Evolutionary conservation across 2,888 invertebrate species (phyloP).

Genomic region (Malthinus seriepunctatus): DNA sequence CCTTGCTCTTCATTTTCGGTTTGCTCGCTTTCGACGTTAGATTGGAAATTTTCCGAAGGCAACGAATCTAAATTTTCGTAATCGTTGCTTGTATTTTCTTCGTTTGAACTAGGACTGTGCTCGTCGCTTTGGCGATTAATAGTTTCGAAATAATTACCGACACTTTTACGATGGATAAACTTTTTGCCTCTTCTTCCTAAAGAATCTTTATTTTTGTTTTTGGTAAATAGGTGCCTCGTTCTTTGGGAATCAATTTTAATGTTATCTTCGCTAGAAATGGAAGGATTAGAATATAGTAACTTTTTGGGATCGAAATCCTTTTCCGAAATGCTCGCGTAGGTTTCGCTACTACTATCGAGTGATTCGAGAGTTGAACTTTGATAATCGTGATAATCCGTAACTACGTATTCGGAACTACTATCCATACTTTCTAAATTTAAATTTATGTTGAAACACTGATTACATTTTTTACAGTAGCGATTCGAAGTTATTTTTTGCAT

Average conservation of each 20-base stretch:
- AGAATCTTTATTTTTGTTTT: constrained; percentile 47
- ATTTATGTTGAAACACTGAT: constrained; percentile 46
- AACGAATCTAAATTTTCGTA: constrained; percentile 50
- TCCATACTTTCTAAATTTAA: constrained; percentile 49
- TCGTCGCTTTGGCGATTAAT: constrained; percentile 51
- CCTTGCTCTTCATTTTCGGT: neutral
- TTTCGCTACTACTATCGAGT: constrained; percentile 52
- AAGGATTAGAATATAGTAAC: constrained; percentile 27
- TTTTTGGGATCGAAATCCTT: constrained; percentile 44
- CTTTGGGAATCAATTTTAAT: constrained; percentile 36
- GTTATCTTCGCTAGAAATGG: constrained; percentile 34
- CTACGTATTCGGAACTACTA: constrained; percentile 52
- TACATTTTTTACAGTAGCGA: constrained; percentile 53
- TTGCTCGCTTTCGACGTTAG: neutral
- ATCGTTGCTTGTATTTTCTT: constrained; percentile 60
- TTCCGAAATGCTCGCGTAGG: constrained; percentile 50
- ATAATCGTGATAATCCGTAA: constrained; percentile 48
- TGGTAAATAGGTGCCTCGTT: constrained; percentile 40
- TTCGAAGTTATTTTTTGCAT: constrained; percentile 66
- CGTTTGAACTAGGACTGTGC: constrained; percentile 56
- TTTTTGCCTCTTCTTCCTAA: constrained; percentile 43
- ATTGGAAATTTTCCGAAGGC: constrained; percentile 28
- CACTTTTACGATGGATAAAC: constrained; percentile 47
- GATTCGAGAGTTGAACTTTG: constrained; percentile 52
- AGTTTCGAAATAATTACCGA: constrained; percentile 53